phyloP scores from a whole-genome alignment of 1,140 invertebrate species.

The Hyles euphorbiae region DNA sequence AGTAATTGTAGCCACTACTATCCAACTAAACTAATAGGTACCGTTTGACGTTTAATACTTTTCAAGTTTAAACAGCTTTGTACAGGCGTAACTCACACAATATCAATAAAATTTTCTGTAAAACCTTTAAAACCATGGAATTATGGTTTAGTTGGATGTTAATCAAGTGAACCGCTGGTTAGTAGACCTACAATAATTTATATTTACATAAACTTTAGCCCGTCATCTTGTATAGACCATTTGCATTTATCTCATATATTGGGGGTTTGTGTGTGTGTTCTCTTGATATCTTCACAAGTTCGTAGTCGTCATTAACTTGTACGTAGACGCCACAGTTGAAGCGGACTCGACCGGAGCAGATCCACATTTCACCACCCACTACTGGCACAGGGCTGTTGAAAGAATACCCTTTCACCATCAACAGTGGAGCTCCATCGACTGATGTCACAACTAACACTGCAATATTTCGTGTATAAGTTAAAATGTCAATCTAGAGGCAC shows the following conservation, averaged over 20 bases:
- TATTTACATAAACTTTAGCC: too few relatives aligned
- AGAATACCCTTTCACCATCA: constrained; percentile 59
- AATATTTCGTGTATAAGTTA: constrained; percentile 16
- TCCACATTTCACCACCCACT: constrained; percentile 57
- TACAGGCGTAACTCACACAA: too few relatives aligned
- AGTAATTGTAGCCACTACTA: too few relatives aligned
- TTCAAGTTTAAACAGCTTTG: too few relatives aligned
- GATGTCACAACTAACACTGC: constrained; percentile 64
- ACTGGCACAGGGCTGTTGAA: constrained; percentile 59
- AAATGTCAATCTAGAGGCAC: too few relatives aligned
- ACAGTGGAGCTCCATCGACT: constrained; percentile 54
- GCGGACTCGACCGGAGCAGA: constrained; percentile 53
- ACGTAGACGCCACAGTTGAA: constrained; percentile 62
- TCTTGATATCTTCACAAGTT: constrained; percentile 57
- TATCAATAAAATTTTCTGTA: too few relatives aligned
- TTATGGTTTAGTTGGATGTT: too few relatives aligned
- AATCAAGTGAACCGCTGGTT: too few relatives aligned
- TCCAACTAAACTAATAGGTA: too few relatives aligned
- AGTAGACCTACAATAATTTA: too few relatives aligned
- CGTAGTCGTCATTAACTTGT: constrained; percentile 65
- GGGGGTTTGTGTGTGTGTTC: constrained; percentile 53
- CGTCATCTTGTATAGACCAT: constrained; percentile 35
- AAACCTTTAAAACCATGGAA: too few relatives aligned
- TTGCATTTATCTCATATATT: constrained; percentile 42
- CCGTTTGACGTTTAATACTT: too few relatives aligned